Conservation (phyloP, 2,113 vertebrate species). For the Oncorhynchus gorbuscha region DNA sequence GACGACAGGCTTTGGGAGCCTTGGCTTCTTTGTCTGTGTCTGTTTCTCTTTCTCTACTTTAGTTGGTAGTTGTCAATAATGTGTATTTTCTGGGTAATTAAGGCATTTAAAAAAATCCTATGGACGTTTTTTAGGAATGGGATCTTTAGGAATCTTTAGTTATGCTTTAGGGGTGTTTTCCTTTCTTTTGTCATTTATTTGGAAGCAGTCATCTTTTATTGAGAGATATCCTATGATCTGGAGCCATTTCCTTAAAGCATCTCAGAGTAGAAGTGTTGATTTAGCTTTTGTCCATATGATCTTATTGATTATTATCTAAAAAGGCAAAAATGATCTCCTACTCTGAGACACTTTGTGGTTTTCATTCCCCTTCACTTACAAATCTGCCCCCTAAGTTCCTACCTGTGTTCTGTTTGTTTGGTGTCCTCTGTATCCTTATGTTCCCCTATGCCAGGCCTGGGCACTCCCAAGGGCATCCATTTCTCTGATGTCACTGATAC, state of each 20-base stretch:
- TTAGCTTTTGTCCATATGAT: no score
- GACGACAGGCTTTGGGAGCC: conserved; percentile 46
- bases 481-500: conserved; percentile 94
- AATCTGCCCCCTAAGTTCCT: neutral
- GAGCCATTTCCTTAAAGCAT: no score
- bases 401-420: conserved; percentile 7
- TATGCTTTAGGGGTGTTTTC: neutral
- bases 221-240: no score
- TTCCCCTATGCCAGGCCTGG: conserved; percentile 75
- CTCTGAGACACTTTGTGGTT: no score
- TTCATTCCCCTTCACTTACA: neutral
- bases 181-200: neutral
- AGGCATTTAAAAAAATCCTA: no score
- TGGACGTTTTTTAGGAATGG: conserved; percentile 7
- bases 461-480: conserved; percentile 82
- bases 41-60: conserved; percentile 19
- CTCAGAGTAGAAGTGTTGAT: no score
- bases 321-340: no score
- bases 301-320: no score
- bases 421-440: conserved; percentile 25
- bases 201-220: neutral
- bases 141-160: neutral
- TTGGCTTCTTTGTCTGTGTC: conserved; percentile 48
- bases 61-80: conserved; percentile 17
- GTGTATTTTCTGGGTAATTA: neutral